phyloP scores from a whole-genome alignment of 2,113 vertebrate species.

The Leucosticte australis region DNA sequence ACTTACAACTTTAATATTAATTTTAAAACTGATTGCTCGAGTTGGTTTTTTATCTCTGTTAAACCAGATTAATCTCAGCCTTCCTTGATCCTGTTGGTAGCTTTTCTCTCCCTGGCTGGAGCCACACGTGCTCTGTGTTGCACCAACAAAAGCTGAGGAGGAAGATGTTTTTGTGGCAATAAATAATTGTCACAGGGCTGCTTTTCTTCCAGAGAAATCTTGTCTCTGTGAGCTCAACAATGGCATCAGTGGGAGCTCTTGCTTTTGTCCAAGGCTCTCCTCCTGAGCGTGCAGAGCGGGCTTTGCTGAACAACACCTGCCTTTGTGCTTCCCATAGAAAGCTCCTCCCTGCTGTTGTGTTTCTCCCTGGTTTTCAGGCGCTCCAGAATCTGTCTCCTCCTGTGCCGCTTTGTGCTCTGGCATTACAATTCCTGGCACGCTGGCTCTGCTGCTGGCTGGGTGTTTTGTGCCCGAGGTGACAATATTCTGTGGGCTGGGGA shows the following conservation, averaged over 20 bases:
- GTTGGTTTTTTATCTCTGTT: conserved; percentile 39
- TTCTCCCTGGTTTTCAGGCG: neutral
- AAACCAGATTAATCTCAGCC: conserved; percentile 71
- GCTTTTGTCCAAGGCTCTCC: conserved; percentile 7
- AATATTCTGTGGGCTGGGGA: neutral
- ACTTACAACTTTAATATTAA: conserved; percentile 77
- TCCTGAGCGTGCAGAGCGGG: neutral
- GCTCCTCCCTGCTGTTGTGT: neutral
- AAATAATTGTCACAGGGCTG: conserved; percentile 16
- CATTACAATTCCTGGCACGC: fast-evolving
- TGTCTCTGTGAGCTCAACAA: conserved; percentile 12
- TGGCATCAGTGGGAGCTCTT: conserved; percentile 56
- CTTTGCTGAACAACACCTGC: conserved; percentile 28
- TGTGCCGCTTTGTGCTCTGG: fast-evolving
- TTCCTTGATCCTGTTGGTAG: conserved; percentile 24
- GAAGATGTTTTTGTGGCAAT: conserved; percentile 52
- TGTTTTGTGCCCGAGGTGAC: fast-evolving
- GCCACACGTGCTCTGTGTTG: conserved; percentile 34
- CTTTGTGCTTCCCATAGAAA: neutral
- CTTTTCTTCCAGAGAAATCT: conserved; percentile 65
- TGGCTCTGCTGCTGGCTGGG: neutral
- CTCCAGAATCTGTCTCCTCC: neutral
- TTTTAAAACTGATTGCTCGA: conserved; percentile 72
- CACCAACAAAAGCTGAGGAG: conserved; percentile 50
- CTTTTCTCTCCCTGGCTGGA: conserved; percentile 41